Evolutionary conservation across 2,113 vertebrate species (phyloP).

Genomic region (Varanus salvator): DNA sequence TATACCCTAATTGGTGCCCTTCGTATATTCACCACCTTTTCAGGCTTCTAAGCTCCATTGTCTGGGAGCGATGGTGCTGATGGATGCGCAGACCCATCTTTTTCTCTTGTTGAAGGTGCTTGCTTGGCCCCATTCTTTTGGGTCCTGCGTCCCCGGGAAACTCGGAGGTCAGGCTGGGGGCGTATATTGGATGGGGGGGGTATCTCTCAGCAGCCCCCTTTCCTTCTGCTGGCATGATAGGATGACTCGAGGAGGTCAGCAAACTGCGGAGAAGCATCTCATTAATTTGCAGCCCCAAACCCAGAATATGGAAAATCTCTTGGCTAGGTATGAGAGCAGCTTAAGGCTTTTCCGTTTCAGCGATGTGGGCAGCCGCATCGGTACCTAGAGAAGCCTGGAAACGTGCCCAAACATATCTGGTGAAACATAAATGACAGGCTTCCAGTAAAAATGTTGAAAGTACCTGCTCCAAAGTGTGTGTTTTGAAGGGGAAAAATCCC

Average conservation of each 20-base stretch:
- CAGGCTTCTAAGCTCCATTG: too few relatives aligned
- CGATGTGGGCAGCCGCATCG: constrained; percentile 29
- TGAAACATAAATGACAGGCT: constrained; percentile 64
- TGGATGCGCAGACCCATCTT: too few relatives aligned
- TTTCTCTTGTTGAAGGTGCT: not conserved
- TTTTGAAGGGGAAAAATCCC: constrained; percentile 59
- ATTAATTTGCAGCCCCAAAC: rapidly evolving
- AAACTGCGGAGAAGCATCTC: not conserved
- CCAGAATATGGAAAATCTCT: not conserved
- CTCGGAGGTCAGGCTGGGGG: too few relatives aligned
- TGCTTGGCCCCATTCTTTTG: not conserved
- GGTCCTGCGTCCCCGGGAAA: too few relatives aligned
- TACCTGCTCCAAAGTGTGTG: constrained; percentile 48
- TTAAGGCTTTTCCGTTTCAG: constrained; percentile 21
- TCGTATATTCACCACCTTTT: too few relatives aligned
- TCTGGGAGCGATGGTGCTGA: too few relatives aligned
- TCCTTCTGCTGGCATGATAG: not conserved
- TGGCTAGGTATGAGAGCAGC: not conserved
- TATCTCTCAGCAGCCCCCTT: not conserved
- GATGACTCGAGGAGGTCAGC: not conserved
- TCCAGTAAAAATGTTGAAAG: constrained; percentile 67
- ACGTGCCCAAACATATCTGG: constrained; percentile 41
- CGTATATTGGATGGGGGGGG: not conserved
- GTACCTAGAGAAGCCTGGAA: constrained; percentile 16
- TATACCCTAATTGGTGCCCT: too few relatives aligned